Conservation (phyloP, 2,797 vertebrate genomes). For the Gorsachius magnificus region DNA sequence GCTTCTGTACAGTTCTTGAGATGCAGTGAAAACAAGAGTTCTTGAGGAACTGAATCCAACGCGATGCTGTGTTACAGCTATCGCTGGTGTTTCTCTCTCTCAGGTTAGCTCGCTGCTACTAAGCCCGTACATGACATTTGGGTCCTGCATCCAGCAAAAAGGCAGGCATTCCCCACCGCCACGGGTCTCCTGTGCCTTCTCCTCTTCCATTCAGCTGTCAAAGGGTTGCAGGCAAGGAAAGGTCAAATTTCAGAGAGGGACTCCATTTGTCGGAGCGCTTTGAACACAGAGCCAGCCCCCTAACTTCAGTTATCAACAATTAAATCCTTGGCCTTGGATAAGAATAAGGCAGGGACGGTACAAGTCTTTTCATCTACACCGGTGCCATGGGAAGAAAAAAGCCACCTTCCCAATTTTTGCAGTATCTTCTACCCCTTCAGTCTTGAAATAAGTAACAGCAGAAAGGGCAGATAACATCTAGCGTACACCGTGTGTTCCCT, state of each 20-base stretch:
- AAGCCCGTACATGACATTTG: too few relatives aligned
- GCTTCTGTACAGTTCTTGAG: neutral
- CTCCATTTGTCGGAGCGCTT: neutral
- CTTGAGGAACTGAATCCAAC: neutral
- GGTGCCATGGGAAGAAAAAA: neutral
- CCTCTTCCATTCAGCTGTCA: neutral
- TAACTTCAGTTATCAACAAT: neutral
- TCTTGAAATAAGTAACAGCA: neutral
- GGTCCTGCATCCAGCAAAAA: neutral
- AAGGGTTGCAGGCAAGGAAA: neutral
- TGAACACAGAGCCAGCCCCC: neutral
- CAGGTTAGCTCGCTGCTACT: neutral
- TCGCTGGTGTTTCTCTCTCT: neutral
- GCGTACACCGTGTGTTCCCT: accelerated
- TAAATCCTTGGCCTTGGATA: neutral
- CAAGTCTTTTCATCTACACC: accelerated
- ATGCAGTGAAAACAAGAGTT: neutral
- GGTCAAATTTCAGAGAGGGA: neutral
- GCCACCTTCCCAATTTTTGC: neutral
- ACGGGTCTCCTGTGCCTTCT: neutral
- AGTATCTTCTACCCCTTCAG: neutral
- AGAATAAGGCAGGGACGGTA: neutral
- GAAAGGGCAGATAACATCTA: neutral
- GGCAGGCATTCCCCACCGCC: neutral
- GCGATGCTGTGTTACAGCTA: neutral